phyloP scores from a whole-genome alignment of 2,888 invertebrate species.

The Exocentrus adspersus region DNA sequence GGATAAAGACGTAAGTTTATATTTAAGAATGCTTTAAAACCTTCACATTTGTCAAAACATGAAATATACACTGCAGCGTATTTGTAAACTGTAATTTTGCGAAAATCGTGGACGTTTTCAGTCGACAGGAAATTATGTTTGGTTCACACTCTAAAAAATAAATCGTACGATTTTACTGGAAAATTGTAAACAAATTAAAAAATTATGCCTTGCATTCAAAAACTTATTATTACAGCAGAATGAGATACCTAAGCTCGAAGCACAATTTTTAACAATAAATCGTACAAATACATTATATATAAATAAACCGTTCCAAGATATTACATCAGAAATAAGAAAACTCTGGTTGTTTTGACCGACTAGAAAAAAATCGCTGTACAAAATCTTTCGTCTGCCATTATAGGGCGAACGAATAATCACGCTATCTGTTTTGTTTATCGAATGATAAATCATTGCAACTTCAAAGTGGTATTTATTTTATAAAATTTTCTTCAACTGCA shows the following conservation, averaged over 20 bases:
- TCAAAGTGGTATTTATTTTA: conserved; percentile 16
- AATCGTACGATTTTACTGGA: neutral
- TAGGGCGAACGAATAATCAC: neutral
- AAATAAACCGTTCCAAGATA: neutral
- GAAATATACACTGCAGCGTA: neutral
- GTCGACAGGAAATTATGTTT: neutral
- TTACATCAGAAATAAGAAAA: neutral
- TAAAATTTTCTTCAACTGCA: conserved; percentile 5
- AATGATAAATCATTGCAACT: conserved; percentile 9
- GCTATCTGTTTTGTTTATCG: neutral
- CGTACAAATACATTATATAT: too few relatives aligned
- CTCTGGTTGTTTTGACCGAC: neutral
- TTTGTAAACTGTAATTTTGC: neutral
- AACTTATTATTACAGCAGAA: too few relatives aligned
- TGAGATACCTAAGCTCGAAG: too few relatives aligned
- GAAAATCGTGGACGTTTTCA: neutral
- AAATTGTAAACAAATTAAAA: too few relatives aligned
- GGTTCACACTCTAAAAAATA: neutral
- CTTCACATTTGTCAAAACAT: conserved; percentile 20
- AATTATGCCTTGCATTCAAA: too few relatives aligned
- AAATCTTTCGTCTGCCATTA: neutral
- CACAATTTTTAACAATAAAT: too few relatives aligned
- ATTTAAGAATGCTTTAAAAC: conserved; percentile 22
- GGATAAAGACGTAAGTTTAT: conserved; percentile 15
- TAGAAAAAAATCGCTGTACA: neutral